Evolutionary conservation across 2,113 vertebrate species (phyloP), one percentile per base, ranked within the genome.

Genomic region (Thinocorus orbignyianus): DNA sequence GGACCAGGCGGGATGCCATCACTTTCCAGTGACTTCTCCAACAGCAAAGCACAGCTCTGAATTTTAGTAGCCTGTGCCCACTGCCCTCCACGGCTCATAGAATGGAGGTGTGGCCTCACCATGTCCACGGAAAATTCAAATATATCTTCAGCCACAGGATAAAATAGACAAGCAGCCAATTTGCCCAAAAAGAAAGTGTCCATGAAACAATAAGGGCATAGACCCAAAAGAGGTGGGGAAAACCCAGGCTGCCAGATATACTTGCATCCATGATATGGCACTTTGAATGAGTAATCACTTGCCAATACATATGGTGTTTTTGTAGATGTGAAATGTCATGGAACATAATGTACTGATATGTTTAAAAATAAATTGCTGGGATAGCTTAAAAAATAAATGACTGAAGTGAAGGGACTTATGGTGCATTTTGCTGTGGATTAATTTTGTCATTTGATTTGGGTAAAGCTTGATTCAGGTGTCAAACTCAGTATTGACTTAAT

Each of bases 231-330:
- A 70, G 95, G 95, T 44, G 96, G 96, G 61, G 77, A 92, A 86
- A 85, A 72, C 51, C 52, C 90, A 46, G 61, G 69, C 96, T 93
- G 94, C 86, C 93, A 97, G 91, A 87, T 86, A 68, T 8, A 1
- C 91, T 82, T 28, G 89, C 95, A 81, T 95, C 93, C 94, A 39
- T 31, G 73, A 78, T 95, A 88, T 52, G 86, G 94, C 93, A 33
- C 91, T 23, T 95, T 74, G 86, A 85, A 81, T 96, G 91, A 97
- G 91, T 94, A 93, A 91, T 57, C 95, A 69, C 96, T 96, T 97
- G 96, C 95, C 96, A 96, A 95, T 96, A 88, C 96, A 96, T 97
- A 96, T 96, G 96, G 96, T 97, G 96, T 95, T 97, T 95, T 96
- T 96, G 95, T 96, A 82, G 93, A 97, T 95, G 96, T 93, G 96